A percentile compares a stretch with the other conserved stretches of the same genome.
These are phyloP conservation scores for Aplocera efformata DNA, from an alignment of 2,888 invertebrate genomes.

Conservation along the genomic window DNA sequence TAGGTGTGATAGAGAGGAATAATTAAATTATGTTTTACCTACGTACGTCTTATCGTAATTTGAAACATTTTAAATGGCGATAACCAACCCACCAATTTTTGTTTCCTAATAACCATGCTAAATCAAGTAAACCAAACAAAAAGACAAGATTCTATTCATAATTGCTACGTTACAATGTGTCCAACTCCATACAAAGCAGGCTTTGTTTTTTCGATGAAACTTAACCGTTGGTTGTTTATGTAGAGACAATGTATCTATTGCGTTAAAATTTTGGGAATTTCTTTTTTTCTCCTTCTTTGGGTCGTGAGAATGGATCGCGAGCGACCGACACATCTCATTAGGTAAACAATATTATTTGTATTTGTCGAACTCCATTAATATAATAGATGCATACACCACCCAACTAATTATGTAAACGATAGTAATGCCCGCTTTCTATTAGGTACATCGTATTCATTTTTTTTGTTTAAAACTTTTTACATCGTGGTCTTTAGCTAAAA, in stretches of 20 bases:
- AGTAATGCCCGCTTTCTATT: conserved; percentile 11
- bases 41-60: no score
- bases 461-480: no score
- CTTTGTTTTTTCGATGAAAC: conserved; percentile 53
- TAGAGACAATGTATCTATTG: conserved; percentile 73
- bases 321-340: conserved; percentile 65
- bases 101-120: no score
- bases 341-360: conserved; percentile 63
- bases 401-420: conserved; percentile 29
- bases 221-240: conserved; percentile 69
- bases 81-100: no score
- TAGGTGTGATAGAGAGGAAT: no score
- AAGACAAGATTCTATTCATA: no score
- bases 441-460: conserved; percentile 8
- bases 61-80: no score
- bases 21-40: no score
- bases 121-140: no score
- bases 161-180: conserved; percentile 14
- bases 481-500: no score
- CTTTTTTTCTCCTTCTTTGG: conserved; percentile 58
- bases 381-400: conserved; percentile 25
- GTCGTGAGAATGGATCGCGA: conserved; percentile 73
- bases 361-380: conserved; percentile 43
- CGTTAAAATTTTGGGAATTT: conserved; percentile 65
- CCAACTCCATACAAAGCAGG: conserved; percentile 40